These are phyloP conservation scores for Crotalus helleri DNA, from an alignment of 2,113 vertebrate genomes.

Conservation along the genomic window DNA sequence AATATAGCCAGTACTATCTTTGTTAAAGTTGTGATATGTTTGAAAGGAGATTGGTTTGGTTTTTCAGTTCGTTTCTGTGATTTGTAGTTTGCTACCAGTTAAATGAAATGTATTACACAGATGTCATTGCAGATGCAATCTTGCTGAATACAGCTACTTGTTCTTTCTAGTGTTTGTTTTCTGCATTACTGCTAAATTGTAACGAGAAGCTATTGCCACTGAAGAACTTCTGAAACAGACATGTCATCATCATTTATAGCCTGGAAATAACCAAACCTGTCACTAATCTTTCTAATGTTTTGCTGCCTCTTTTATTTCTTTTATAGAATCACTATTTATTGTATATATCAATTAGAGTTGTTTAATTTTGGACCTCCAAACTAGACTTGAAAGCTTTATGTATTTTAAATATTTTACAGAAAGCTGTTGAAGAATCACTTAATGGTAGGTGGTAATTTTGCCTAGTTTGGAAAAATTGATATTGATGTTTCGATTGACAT, in stretches of 20 bases:
- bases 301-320: slow-evolving; percentile 57
- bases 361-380: slow-evolving; percentile 67
- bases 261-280: slow-evolving; percentile 28
- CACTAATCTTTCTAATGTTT: slow-evolving; percentile 44
- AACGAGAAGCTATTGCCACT: neutral
- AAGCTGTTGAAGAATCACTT: slow-evolving; percentile 81
- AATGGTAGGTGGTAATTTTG: slow-evolving; percentile 75
- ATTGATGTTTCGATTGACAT: neutral
- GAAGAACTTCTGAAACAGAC: slow-evolving; percentile 12
- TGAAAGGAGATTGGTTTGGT: neutral
- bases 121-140: neutral
- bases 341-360: slow-evolving; percentile 68
- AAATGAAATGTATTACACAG: neutral
- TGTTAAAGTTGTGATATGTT: neutral
- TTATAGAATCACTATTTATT: slow-evolving; percentile 67
- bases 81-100: neutral
- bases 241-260: slow-evolving; percentile 31
- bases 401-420: slow-evolving; percentile 83
- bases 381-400: slow-evolving; percentile 65
- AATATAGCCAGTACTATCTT: neutral
- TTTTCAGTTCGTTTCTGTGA: neutral
- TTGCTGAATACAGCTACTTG: neutral
- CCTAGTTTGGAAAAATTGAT: slow-evolving; percentile 43
- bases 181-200: neutral
- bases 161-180: neutral